Evolutionary conservation across 2,113 vertebrate species (phyloP).

Genomic region (Macquaria australasica): DNA sequence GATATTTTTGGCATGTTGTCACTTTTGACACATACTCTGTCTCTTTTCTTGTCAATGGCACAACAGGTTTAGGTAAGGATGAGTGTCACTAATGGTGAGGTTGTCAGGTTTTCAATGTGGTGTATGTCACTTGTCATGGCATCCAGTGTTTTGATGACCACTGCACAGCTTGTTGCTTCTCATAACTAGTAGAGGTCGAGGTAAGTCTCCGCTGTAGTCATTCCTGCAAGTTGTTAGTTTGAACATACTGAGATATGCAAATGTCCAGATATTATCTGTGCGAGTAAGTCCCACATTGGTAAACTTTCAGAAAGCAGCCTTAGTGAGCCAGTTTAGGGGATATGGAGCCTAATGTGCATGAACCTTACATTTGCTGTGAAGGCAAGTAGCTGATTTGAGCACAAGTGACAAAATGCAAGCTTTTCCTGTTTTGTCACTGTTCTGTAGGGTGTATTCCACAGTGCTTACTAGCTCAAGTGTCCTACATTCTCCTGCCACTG

Average conservation of each 20-base stretch:
- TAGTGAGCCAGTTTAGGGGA: slow-evolving; percentile 6
- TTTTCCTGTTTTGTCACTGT: neutral
- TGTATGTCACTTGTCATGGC: slow-evolving; percentile 50
- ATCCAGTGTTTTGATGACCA: slow-evolving; percentile 68
- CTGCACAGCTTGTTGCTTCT: slow-evolving; percentile 30
- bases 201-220: neutral
- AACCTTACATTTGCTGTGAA: neutral
- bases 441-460: neutral
- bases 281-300: neutral
- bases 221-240: neutral
- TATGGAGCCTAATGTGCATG: neutral
- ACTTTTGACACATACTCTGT: slow-evolving; percentile 46
- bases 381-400: neutral
- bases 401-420: neutral
- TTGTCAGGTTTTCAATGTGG: slow-evolving; percentile 45
- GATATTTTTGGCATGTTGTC: neutral
- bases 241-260: neutral
- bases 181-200: neutral
- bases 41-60: slow-evolving; percentile 58
- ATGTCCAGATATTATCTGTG: neutral
- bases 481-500: slow-evolving; percentile 17
- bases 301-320: slow-evolving; percentile 40
- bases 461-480: neutral
- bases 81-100: slow-evolving; percentile 40
- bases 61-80: slow-evolving; percentile 85